Base-by-base conservation (phyloP, 2,797 vertebrate species). In the Sebastes reedi region DNA sequence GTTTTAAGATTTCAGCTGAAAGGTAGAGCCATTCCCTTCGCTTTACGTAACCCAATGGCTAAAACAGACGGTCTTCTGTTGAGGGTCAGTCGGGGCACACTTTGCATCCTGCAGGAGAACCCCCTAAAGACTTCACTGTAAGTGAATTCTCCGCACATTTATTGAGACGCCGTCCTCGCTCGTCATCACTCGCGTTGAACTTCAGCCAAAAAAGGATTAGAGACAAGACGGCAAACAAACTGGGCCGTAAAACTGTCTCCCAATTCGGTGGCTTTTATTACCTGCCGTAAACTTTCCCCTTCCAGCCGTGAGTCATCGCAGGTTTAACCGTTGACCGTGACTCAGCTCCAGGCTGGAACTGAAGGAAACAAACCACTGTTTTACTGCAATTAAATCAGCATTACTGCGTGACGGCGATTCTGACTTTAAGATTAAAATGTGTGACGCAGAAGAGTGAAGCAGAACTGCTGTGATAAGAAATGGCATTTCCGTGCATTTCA, bases 181-280 rank as follows among this genome's bases (percentile, higher is more conserved):
- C 29, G 30, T 62, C 60, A 14, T 81, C 79, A 29, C 67, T 71
- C 27, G n/a, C 3, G 34, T 73, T 7, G 4, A 65, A 62, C 65
- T 29, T 24, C 10, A 55, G 50, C 59, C 20, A 24, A 22, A 34
- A 75, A 75, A n/a, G 46, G 67, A 82, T 86, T 74, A 75, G 67
- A 86, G 77, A 75, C 70, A 54, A 42, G 73, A 85, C 14, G 22
- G 54, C 74, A 88, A 90, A 90, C 87, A 83, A 83, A 89, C 72
- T 18, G 1, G 1, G 79, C 67, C 1, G 34, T 93, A 88, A 93
- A 94, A 69, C 81, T 70, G 84, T 83, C 88, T 83, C 52, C 25
- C 25, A 6, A 52, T 81, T 84, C 20, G 8, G 52, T 66, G 85
- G 27, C 75, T 87, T 91, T 90, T 88, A 91, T 83, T 73, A 70